These are phyloP conservation scores for Drosophila pandora DNA, from an alignment of 1,140 invertebrate genomes.

Conservation along the genomic window DNA sequence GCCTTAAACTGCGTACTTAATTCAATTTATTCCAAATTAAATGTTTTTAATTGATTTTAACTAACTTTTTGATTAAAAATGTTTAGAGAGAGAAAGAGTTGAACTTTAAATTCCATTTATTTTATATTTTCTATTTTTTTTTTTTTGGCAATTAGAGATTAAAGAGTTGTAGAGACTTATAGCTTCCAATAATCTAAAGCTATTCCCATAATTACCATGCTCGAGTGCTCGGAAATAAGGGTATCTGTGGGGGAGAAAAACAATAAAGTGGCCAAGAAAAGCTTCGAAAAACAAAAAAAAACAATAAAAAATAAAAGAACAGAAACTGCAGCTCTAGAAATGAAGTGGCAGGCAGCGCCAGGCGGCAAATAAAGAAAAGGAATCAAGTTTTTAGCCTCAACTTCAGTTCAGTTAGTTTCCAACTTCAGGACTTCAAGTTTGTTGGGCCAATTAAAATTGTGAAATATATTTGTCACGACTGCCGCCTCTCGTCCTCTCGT, in stretches of 20 bases:
- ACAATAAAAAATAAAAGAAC: not conserved
- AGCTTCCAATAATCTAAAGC: not conserved
- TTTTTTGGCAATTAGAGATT: no score
- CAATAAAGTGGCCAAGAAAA: conserved; percentile 14
- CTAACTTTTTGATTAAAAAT: not conserved
- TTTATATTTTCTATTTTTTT: no score
- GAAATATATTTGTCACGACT: conserved; percentile 50
- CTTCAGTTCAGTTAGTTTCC: conserved; percentile 32
- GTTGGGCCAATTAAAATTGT: conserved; percentile 60
- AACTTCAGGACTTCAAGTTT: conserved; percentile 43
- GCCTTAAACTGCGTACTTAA: not conserved
- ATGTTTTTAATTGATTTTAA: conserved; percentile 3
- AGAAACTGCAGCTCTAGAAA: conserved; percentile 12
- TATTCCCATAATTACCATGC: not conserved
- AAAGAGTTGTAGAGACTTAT: no score
- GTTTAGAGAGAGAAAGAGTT: no score
- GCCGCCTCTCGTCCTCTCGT: not conserved
- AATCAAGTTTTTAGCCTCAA: conserved; percentile 46
- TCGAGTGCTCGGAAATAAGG: not conserved
- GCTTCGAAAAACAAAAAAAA: not conserved
- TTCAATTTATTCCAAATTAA: not conserved
- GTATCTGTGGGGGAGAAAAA: conserved; percentile 5
- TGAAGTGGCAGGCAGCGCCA: not conserved
- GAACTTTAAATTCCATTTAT: no score
- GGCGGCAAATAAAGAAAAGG: conserved; percentile 23